Evolutionary conservation across 2,113 vertebrate species (phyloP), one percentile per base, ranked within the genome.

Genomic region (Machaerirhynchus nigripectus): DNA sequence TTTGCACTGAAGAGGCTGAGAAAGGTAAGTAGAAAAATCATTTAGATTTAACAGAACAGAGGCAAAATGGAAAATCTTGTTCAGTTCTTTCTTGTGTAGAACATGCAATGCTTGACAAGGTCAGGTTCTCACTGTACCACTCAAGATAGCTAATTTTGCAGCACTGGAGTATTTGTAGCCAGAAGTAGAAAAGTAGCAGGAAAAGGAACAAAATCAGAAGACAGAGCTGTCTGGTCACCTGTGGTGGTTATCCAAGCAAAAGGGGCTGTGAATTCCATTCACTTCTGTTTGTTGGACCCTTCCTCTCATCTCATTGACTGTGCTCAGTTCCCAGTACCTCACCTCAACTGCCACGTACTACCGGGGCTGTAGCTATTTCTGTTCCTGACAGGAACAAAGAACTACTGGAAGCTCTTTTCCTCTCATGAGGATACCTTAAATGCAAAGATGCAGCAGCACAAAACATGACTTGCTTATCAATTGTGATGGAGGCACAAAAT

Each of bases 61-160:
- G 49, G 46, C 22, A 70, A 95, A 61, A 63, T 60, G 35, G 82
- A 80, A 93, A 92, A 73, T 81, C 46, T 84, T 47, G 42, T 59
- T 77, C 89, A 67, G 56, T 82, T 47, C 85, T 94, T 92, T 89
- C 33, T 47, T 84, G 67, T 50, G 79, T 35, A 86, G 93, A 83
- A 95, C 87, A 64, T 19, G 22, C 52, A 79, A 76, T 87, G 63
- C 82, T 86, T 90, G 56, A 55, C 92, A 97, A 95, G 90, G 90
- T 91, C 90, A 93, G 33, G 56, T 44, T 96, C 90, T 94, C 88
- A 31, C 56, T 65, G 77, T 70, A 57, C 59, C 60, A 56, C 55
- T 61, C 63, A 59, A 52, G 14, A 68, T 24, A 74, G 47, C 27
- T 80, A 40, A 52, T 77, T 88, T 74, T 67, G 68, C 64, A 84